Percentiles rank a stretch among this genome's conserved stretches.
phyloP scores from a whole-genome alignment of 2,888 invertebrate genomes.

The Muscina levida region DNA sequence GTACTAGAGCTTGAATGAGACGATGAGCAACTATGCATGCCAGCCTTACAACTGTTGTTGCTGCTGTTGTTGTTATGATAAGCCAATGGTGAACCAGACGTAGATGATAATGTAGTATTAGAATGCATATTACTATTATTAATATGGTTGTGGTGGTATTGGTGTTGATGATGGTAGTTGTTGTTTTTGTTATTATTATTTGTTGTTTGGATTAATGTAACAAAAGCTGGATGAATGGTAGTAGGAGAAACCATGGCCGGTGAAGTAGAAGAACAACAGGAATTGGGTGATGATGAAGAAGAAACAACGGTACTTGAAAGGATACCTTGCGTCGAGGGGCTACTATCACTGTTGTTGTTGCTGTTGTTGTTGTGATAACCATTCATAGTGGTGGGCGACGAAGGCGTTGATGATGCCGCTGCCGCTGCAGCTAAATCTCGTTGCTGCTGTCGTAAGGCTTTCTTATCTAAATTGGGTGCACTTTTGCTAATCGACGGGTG shows the following conservation, averaged over 20 bases:
- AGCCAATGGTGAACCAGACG: slow-evolving; percentile 52
- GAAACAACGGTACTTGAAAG: slow-evolving; percentile 40
- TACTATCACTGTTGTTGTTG: slow-evolving; percentile 61
- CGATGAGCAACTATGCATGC: slow-evolving; percentile 5
- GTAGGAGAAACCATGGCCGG: slow-evolving; percentile 65
- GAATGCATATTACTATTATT: slow-evolving; percentile 54
- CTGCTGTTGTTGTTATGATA: slow-evolving; percentile 45
- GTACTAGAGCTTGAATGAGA: slow-evolving; percentile 40
- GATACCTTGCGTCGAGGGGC: slow-evolving; percentile 53
- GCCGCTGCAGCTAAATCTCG: slow-evolving; percentile 63
- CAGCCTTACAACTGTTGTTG: slow-evolving; percentile 24
- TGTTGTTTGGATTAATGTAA: slow-evolving; percentile 57
- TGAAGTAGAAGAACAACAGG: slow-evolving; percentile 54
- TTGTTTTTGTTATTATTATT: slow-evolving; percentile 61
- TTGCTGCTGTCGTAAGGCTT: slow-evolving; percentile 72
- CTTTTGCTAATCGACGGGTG: slow-evolving; percentile 82
- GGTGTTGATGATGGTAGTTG: slow-evolving; percentile 60
- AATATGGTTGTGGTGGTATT: slow-evolving; percentile 60
- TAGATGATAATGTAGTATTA: slow-evolving; percentile 51
- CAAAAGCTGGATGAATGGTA: slow-evolving; percentile 66
- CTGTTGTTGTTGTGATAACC: slow-evolving; percentile 66
- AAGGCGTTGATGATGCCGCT: slow-evolving; percentile 59
- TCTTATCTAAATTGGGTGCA: slow-evolving; percentile 84
- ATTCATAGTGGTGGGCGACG: slow-evolving; percentile 64
- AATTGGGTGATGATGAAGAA: slow-evolving; percentile 55